Conservation (phyloP, 2,113 vertebrate genomes). For the human (Homo sapiens) region GRCh38 chr4:130479501-130480000, state of each 20-base stretch:
- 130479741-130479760: rapidly evolving
- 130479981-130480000: constrained; percentile 58
- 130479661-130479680: rapidly evolving
- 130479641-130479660: too few species aligned
- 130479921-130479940: constrained; percentile 70
- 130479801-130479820: background rate
- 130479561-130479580: background rate
- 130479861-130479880: constrained; percentile 56
- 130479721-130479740: rapidly evolving
- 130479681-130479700: rapidly evolving
- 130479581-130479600: rapidly evolving
- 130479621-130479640: rapidly evolving
- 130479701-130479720: rapidly evolving
- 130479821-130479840: background rate
- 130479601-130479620: background rate
- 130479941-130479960: constrained; percentile 65
- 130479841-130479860: background rate
- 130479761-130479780: background rate
- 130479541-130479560: background rate
- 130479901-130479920: constrained; percentile 40
- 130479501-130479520: background rate
- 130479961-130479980: constrained; percentile 52
- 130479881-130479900: constrained; percentile 8
- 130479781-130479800: background rate
- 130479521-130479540: background rate